These are phyloP conservation scores for Upupa epops DNA, from an alignment of 2,113 vertebrate species.

Conservation along the genomic window DNA sequence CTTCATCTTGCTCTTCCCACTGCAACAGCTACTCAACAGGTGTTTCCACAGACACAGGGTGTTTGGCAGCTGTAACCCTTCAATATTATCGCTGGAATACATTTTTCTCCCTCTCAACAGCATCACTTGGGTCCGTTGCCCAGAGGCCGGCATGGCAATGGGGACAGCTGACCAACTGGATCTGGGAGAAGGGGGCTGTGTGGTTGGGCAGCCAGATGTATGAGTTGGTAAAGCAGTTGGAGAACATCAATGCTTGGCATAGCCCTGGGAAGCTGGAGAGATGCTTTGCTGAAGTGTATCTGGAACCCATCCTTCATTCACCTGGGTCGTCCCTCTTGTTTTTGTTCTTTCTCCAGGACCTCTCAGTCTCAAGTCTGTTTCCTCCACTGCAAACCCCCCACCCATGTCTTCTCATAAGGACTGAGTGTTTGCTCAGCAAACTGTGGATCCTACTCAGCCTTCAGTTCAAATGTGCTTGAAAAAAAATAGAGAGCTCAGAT, in stretches of 20 bases:
- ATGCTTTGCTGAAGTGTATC: background rate
- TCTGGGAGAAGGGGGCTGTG: background rate
- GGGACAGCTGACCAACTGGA: slow-evolving; percentile 44
- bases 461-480: background rate
- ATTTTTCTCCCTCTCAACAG: slow-evolving; percentile 58
- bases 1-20: slow-evolving; percentile 76
- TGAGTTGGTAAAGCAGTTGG: background rate
- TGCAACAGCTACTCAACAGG: slow-evolving; percentile 77
- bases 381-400: background rate
- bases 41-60: slow-evolving; percentile 77
- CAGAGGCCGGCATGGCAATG: slow-evolving; percentile 51
- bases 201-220: slow-evolving; percentile 8
- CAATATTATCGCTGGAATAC: slow-evolving; percentile 72
- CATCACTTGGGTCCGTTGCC: slow-evolving; percentile 10
- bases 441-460: background rate
- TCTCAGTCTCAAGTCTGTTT: background rate
- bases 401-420: background rate
- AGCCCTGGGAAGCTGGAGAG: background rate
- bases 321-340: background rate
- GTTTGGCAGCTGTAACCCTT: slow-evolving; percentile 76
- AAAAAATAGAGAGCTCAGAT: background rate
- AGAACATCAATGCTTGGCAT: background rate
- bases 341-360: background rate
- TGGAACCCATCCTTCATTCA: background rate
- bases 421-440: background rate